Percentiles rank a stretch among this genome's conserved stretches.
Conservation (phyloP, 1,140 invertebrate genomes). For the Brachionus angularis region DNA sequence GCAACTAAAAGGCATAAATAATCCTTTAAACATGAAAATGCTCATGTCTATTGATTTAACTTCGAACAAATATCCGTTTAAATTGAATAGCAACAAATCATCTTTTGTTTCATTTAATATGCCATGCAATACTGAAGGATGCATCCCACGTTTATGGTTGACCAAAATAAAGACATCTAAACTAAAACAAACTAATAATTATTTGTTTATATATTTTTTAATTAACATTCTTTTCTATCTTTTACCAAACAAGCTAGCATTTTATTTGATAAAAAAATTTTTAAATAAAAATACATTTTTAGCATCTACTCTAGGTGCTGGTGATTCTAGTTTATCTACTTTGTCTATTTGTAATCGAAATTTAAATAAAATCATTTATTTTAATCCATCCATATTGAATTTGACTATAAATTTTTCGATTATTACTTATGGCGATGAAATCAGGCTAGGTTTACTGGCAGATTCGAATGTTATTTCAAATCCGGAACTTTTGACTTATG, state of each 20-base stretch:
- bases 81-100: constrained; percentile 22
- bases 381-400: constrained; percentile 31
- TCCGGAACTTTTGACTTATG: constrained; percentile 4
- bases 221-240: not conserved
- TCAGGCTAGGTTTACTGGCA: not conserved
- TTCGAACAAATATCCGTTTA: constrained; percentile 29
- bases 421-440: constrained; percentile 37
- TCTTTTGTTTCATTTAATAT: not conserved
- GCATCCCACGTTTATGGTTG: constrained; percentile 30
- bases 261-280: not conserved
- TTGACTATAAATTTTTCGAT: constrained; percentile 18
- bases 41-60: constrained; percentile 26
- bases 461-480: constrained; percentile 24
- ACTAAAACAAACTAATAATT: constrained; percentile 24
- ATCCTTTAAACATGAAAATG: constrained; percentile 12
- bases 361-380: constrained; percentile 17
- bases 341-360: constrained; percentile 33
- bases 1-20: constrained; percentile 7
- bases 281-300: constrained; percentile 6
- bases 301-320: constrained; percentile 19
- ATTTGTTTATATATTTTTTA: constrained; percentile 27
- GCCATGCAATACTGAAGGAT: constrained; percentile 32
- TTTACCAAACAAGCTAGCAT: constrained; percentile 10
- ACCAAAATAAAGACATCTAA: constrained; percentile 27
- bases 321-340: constrained; percentile 18